These are phyloP conservation scores for Sebastes minor DNA, from an alignment of 2,797 vertebrate species.

Conservation along the genomic window DNA sequence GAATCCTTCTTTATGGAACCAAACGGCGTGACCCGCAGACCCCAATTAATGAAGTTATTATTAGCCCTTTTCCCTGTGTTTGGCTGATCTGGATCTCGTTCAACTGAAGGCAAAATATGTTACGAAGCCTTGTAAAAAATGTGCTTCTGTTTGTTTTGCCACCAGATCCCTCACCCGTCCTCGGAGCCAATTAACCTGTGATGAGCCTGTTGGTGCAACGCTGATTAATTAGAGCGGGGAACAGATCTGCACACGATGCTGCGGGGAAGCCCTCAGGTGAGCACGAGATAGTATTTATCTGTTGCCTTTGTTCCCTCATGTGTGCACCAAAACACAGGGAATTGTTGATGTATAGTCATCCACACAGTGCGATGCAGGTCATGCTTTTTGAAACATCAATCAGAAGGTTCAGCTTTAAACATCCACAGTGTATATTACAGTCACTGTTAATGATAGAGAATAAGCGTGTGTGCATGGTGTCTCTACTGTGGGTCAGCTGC, in stretches of 20 bases:
- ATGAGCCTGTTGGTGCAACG: conserved; percentile 80
- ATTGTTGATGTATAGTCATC: background rate
- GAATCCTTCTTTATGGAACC: conserved; percentile 77
- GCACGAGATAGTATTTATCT: conserved; percentile 80
- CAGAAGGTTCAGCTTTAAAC: background rate
- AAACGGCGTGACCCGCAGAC: conserved; percentile 81
- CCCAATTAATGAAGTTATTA: conserved; percentile 87
- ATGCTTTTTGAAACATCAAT: background rate
- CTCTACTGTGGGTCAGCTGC: conserved; percentile 42
- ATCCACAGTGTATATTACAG: conserved; percentile 23
- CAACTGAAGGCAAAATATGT: conserved; percentile 49
- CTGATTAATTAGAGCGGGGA: conserved; percentile 89
- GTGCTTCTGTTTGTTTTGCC: conserved; percentile 61
- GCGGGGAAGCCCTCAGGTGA: conserved; percentile 82
- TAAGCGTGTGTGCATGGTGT: background rate
- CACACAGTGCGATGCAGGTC: background rate
- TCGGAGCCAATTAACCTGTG: conserved; percentile 88
- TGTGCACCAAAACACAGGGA: conserved; percentile 72
- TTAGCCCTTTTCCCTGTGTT: conserved; percentile 69
- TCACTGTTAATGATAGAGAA: conserved; percentile 34
- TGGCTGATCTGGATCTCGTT: conserved; percentile 48
- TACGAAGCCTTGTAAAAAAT: conserved; percentile 29
- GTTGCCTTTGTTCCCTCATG: conserved; percentile 67
- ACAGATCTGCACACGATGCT: conserved; percentile 61
- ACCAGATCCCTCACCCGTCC: conserved; percentile 53